These are phyloP conservation scores for Drosophila bocki DNA, from an alignment of 1,140 invertebrate species.

Conservation along the genomic window DNA sequence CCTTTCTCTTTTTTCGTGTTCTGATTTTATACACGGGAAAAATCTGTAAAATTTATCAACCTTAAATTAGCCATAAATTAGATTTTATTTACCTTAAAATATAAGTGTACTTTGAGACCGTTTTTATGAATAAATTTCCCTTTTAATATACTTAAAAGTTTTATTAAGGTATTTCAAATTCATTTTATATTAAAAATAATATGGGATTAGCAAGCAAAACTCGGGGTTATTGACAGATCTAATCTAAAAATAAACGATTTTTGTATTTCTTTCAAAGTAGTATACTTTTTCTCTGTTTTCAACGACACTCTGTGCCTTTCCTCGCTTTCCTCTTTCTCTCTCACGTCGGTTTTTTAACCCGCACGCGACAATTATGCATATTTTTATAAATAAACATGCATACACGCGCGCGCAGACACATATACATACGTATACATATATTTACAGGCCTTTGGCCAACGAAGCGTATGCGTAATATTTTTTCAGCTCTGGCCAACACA, in stretches of 20 bases:
- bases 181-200: neutral
- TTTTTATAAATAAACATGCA: conserved; percentile 70
- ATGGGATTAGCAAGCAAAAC: neutral
- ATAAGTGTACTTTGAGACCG: neutral
- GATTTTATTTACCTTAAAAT: too few relatives aligned
- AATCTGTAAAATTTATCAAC: too few relatives aligned
- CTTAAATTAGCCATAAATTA: neutral
- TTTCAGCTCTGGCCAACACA: conserved; percentile 20
- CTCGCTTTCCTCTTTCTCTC: conserved; percentile 13
- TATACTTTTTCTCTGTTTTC: conserved; percentile 19
- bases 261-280: conserved; percentile 8
- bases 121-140: neutral
- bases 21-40: conserved; percentile 13
- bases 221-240: neutral
- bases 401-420: conserved; percentile 4
- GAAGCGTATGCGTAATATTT: conserved; percentile 72
- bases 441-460: conserved; percentile 58
- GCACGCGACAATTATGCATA: conserved; percentile 79
- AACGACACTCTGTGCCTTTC: conserved; percentile 19
- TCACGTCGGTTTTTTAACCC: conserved; percentile 38
- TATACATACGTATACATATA: neutral
- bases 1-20: conserved; percentile 4
- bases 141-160: neutral
- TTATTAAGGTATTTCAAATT: neutral
- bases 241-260: conserved; percentile 9